Conservation (phyloP, 2,888 invertebrate genomes). For the Agrochola lychnidis region DNA sequence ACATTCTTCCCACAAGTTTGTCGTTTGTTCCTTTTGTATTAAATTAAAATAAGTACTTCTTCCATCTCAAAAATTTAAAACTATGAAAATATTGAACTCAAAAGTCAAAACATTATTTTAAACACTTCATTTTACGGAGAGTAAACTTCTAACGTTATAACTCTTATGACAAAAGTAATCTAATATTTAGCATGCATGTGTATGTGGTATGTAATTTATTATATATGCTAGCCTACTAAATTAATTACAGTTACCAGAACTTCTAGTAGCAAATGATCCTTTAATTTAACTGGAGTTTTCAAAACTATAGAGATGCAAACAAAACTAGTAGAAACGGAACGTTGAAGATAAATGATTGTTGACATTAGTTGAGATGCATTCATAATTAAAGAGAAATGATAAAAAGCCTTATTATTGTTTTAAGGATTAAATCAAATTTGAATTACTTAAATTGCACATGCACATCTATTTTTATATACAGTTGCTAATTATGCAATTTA, state of each 20-base stretch:
- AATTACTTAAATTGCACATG: not conserved
- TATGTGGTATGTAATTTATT: not conserved
- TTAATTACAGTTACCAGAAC: too few relatives aligned
- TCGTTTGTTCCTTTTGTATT: slow-evolving; percentile 16
- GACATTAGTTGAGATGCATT: slow-evolving; percentile 58
- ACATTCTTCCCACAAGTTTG: slow-evolving; percentile 68
- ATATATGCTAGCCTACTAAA: rapidly evolving
- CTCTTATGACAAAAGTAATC: not conserved
- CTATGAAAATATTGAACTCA: slow-evolving; percentile 16
- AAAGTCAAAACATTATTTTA: slow-evolving; percentile 55
- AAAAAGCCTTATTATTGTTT: not conserved
- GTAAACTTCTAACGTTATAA: not conserved
- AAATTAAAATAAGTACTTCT: slow-evolving; percentile 30
- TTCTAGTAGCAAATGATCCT: not conserved
- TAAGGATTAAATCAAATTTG: not conserved
- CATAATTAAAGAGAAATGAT: slow-evolving; percentile 12
- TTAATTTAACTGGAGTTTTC: not conserved
- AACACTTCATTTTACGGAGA: slow-evolving; percentile 25
- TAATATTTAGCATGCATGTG: not conserved
- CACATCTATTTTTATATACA: not conserved
- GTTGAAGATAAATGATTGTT: slow-evolving; percentile 45
- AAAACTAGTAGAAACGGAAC: slow-evolving; percentile 35
- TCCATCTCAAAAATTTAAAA: slow-evolving; percentile 49
- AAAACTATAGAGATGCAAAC: not conserved
- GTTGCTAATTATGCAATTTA: not conserved